Evolutionary conservation across 2,888 invertebrate species (phyloP).

Genomic region (Archips crataeganus): DNA sequence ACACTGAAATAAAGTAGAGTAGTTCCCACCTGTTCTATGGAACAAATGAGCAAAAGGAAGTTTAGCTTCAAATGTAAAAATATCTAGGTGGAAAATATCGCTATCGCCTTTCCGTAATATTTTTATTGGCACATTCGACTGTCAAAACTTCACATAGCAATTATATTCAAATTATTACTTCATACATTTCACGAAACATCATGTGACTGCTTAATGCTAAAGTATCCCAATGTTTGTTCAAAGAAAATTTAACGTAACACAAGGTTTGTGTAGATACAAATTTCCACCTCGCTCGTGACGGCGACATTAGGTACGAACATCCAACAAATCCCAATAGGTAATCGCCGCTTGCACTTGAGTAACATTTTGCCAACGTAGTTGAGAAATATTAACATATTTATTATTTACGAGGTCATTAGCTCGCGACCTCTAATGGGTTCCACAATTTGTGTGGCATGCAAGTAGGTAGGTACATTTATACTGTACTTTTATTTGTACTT

Average conservation of each 20-base stretch:
- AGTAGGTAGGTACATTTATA: neutral
- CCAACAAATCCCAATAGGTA: conserved; percentile 20
- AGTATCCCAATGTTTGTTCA: neutral
- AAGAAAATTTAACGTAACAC: conserved; percentile 28
- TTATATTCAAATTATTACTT: conserved; percentile 6
- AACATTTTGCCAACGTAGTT: conserved; percentile 33
- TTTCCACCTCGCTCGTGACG: conserved; percentile 33
- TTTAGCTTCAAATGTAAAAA: neutral
- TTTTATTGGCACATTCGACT: neutral
- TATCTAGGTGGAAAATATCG: neutral
- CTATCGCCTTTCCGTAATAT: neutral
- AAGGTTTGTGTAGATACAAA: conserved; percentile 27
- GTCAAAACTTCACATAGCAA: neutral
- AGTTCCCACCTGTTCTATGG: neutral
- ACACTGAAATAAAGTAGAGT: neutral
- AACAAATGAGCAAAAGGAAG: neutral
- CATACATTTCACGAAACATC: neutral
- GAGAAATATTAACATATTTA: conserved; percentile 38
- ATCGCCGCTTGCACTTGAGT: conserved; percentile 29
- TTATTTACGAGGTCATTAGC: conserved; percentile 39
- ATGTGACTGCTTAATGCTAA: neutral
- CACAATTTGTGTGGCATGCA: conserved; percentile 7
- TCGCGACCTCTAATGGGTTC: conserved; percentile 33
- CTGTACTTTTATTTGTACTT: neutral
- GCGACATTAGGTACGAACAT: conserved; percentile 35